These are phyloP conservation scores for Oryctes rhinoceros DNA, from an alignment of 1,140 invertebrate species.

Conservation along the genomic window DNA sequence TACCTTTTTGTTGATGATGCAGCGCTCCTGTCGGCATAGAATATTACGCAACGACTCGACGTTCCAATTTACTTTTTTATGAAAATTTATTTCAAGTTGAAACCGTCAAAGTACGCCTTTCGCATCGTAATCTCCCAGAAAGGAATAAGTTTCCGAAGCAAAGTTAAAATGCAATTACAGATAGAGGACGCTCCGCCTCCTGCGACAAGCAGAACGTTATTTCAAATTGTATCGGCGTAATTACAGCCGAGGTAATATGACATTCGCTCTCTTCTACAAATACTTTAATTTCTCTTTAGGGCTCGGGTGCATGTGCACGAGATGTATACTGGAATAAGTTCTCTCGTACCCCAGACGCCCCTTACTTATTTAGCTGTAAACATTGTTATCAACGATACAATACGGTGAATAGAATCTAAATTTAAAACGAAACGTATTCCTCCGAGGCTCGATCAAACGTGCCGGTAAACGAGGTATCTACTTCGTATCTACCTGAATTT, in stretches of 20 bases:
- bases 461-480: not conserved
- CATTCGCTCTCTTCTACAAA: not conserved
- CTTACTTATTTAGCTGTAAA: conserved; percentile 12
- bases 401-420: not conserved
- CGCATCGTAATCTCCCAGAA: not conserved
- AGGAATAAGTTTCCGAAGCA: conserved; percentile 10
- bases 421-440: conserved; percentile 18
- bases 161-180: conserved; percentile 22
- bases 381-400: conserved; percentile 14
- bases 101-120: not conserved
- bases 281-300: not conserved
- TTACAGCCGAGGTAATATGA: conserved; percentile 4
- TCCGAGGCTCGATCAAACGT: not conserved
- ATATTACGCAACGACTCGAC: not conserved
- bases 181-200: not conserved
- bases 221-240: conserved; percentile 3
- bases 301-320: not conserved
- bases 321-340: not conserved
- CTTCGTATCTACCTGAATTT: not conserved
- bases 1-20: conserved; percentile 1
- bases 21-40: not conserved
- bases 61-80: conserved; percentile 17
- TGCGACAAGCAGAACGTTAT: not conserved
- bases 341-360: not conserved
- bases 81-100: conserved; percentile 8